These are phyloP conservation scores for Brachionus paranguensis DNA, from an alignment of 1,140 invertebrate genomes.

Conservation along the genomic window DNA sequence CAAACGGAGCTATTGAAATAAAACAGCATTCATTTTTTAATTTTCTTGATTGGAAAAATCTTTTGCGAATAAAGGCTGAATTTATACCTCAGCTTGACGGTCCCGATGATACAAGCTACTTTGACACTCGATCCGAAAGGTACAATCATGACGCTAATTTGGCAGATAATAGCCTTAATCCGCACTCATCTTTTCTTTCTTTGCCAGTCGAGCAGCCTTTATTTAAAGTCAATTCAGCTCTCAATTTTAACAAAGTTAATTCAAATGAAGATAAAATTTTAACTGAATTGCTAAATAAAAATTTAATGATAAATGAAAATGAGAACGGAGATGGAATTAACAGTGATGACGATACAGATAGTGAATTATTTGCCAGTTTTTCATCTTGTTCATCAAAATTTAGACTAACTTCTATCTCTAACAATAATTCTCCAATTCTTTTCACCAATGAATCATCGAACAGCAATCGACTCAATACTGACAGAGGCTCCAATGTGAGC, in stretches of 20 bases:
- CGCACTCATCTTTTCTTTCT: neutral
- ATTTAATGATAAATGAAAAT: neutral
- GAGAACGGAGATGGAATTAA: conserved; percentile 55
- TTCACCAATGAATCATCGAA: conserved; percentile 14
- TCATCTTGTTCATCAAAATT: conserved; percentile 89
- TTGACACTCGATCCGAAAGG: conserved; percentile 54
- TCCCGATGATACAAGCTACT: conserved; percentile 98
- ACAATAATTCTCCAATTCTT: conserved; percentile 46
- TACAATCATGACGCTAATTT: conserved; percentile 27
- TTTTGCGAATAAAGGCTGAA: conserved; percentile 92
- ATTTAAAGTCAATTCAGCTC: conserved; percentile 72
- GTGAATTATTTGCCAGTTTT: conserved; percentile 66
- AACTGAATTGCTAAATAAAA: conserved; percentile 21
- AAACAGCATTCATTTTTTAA: conserved; percentile 91
- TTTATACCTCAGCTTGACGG: conserved; percentile 95
- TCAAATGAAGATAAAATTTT: conserved; percentile 51
- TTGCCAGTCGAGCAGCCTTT: conserved; percentile 16
- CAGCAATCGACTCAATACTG: neutral
- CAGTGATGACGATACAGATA: conserved; percentile 49
- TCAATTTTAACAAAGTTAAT: conserved; percentile 56
- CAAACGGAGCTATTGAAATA: conserved; percentile 83
- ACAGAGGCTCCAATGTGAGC: neutral
- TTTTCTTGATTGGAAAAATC: conserved; percentile 87
- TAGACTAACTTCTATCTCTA: conserved; percentile 52
- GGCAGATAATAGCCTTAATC: neutral